Evolutionary conservation across 2,888 invertebrate species (phyloP), one percentile per base, ranked within the genome.

Genomic region (Apeira syringaria): DNA sequence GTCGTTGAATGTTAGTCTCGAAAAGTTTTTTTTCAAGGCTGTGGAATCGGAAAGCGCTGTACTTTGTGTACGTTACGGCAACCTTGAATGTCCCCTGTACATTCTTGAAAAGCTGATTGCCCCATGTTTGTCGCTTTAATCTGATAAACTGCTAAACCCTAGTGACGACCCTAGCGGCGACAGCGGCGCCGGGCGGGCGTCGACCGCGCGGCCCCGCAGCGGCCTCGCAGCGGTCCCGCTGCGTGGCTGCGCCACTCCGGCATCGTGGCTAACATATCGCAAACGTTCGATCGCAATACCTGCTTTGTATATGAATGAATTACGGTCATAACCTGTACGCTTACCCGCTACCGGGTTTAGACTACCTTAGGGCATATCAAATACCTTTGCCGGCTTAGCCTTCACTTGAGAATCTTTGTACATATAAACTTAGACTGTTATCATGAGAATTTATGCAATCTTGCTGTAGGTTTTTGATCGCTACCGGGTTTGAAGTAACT

Each of bases 181-280:
- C 68, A 20, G 24, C 24, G 24, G 24, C 24, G 59, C 43, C 61
- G 61, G 65, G 53, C 69, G 70, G 67, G 52, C 69, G 72, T 41
- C 68, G 66, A 65, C 68, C 68, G 62, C 55, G 52, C 56, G 56
- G 53, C 56, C 57, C 59, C 58, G 47, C 52, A 11, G 33, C 56
- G 58, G 55, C 62, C 61, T 49, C 44, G 35, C 41, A 10, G 35
- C 35, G 30, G 25, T 3, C 22, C 29, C 30, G 35, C 41, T 28
- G 15, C 32, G 36, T 29, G 24, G 10, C 18, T 45, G 45, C 42
- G 50, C 32, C 22, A 12, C 11, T 42, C 28, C 45, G 38, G 47
- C 48, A 52, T 52, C 31, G 44, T 40, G 27, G 27, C 46, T 50
- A 50, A 52, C 48, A 9, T 60, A 66, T 50, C 48, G 36, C 31